Evolutionary conservation across 2,888 invertebrate genomes (phyloP).

Genomic region (Pasiphila rectangulata): DNA sequence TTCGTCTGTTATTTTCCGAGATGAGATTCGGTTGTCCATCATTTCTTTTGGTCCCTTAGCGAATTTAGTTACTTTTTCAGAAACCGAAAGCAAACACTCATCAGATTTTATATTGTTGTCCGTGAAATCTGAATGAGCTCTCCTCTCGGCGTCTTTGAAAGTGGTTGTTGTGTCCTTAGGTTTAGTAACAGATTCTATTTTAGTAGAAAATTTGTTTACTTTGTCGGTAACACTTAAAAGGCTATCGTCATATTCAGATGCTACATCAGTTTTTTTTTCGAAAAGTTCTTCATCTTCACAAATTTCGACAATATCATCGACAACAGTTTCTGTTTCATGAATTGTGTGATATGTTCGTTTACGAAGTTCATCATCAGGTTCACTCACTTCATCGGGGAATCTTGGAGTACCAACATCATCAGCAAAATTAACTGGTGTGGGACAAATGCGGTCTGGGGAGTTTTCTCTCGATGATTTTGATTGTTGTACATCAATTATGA

Average conservation of each 20-base stretch:
- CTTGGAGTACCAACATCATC: slow-evolving; percentile 83
- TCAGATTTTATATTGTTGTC: slow-evolving; percentile 78
- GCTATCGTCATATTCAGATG: slow-evolving; percentile 72
- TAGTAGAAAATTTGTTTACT: slow-evolving; percentile 73
- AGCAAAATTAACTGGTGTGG: slow-evolving; percentile 82
- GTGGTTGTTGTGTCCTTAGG: slow-evolving; percentile 48
- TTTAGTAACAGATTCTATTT: slow-evolving; percentile 55
- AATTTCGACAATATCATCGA: slow-evolving; percentile 79
- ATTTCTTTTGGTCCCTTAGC: slow-evolving; percentile 69
- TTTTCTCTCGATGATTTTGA: slow-evolving; percentile 88
- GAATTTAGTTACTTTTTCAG: slow-evolving; percentile 86
- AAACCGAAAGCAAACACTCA: slow-evolving; percentile 84
- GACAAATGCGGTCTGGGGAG: slow-evolving; percentile 86
- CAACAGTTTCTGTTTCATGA: slow-evolving; percentile 82
- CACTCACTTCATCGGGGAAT: slow-evolving; percentile 87
- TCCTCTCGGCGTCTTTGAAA: slow-evolving; percentile 59
- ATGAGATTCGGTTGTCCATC: slow-evolving; percentile 62
- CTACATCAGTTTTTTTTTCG: slow-evolving; percentile 54
- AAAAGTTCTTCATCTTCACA: slow-evolving; percentile 76
- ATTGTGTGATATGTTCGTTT: slow-evolving; percentile 65
- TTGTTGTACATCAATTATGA: slow-evolving; percentile 85
- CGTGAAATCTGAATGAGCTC: slow-evolving; percentile 74
- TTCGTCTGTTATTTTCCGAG: slow-evolving; percentile 64
- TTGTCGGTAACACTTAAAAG: slow-evolving; percentile 81
- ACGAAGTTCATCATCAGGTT: slow-evolving; percentile 85